Evolutionary conservation across 2,797 vertebrate species (phyloP), one percentile per base, ranked within the genome.

Genomic region (Avahi laniger): DNA sequence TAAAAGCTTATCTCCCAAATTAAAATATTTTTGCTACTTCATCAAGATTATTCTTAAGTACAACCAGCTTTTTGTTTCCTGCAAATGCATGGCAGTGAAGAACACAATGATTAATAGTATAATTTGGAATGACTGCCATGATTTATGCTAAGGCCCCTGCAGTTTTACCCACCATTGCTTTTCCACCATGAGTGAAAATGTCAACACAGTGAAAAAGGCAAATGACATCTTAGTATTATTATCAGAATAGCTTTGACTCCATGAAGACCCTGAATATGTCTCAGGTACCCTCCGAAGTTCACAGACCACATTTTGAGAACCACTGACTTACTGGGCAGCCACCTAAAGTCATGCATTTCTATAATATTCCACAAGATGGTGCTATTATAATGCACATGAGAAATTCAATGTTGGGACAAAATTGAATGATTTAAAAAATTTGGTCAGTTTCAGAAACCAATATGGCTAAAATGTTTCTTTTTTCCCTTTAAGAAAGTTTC

Each of bases 351-450:
- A 48, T 76, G 65, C 48, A 46, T 85, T 95, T 96, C 46, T 70
- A 52, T 3, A 48, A 7, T 50, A 2, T 92, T 87, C 97, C 97
- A 97, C 93, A 84, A 97, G 96, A 94, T 96, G 97, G 96, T 93
- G 92, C n/a, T 95, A 88, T 88, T 93, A 92, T 50, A 97, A 95
- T 82, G 82, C 30, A 61, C 38, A 96, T 79, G 20, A 54, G 70
- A 76, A 96, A 85, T 89, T 85, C 91, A 81, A 89, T 73, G 33
- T 78, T 82, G 15, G 14, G 63, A 67, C 61, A 90, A 90, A 73
- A 79, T 61, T 57, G 73, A 83, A 89, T 54, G 46, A 70, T 92
- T 75, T 86, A 12, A 78, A 88, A 70, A 65, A 48, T 59, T 80
- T 88, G n/a, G 12, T 89, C 20, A 18, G 30, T 82, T 97, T 82